Conservation (phyloP, 2,888 invertebrate genomes). For the Colostygia pectinataria region DNA sequence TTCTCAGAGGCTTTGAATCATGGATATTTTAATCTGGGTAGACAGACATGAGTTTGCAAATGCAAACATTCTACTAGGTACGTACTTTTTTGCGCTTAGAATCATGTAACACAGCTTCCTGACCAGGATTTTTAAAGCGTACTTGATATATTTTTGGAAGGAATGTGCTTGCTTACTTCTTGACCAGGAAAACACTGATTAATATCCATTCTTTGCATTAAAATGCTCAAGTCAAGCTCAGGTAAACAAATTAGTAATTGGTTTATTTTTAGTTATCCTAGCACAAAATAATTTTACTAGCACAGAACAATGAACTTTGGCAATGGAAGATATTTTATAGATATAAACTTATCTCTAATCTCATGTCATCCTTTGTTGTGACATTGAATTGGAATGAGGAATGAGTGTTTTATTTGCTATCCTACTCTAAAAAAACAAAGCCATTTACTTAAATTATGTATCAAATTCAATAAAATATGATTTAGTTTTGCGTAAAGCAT, state of each 20-base stretch:
- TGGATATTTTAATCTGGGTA: too few species aligned
- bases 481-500: too few species aligned
- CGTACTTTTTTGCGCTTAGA: too few species aligned
- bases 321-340: slow-evolving; percentile 2
- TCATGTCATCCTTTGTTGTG: slow-evolving; percentile 56
- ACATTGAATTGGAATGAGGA: slow-evolving; percentile 59
- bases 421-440: neutral
- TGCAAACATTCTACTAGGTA: slow-evolving; percentile 5
- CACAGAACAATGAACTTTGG: slow-evolving; percentile 36
- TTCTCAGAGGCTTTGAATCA: slow-evolving; percentile 12
- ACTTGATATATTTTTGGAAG: too few species aligned
- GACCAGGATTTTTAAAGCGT: too few species aligned
- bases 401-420: slow-evolving; percentile 35
- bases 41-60: too few species aligned
- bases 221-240: too few species aligned
- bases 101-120: too few species aligned
- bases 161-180: too few species aligned
- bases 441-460: too few species aligned
- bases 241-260: slow-evolving; percentile 14
- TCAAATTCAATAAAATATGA: too few species aligned
- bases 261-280: neutral
- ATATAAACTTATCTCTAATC: neutral
- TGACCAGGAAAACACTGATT: too few species aligned
- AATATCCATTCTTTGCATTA: neutral
- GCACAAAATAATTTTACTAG: neutral